A percentile compares a stretch with the other conserved stretches of the same genome.
Evolutionary conservation across 2,888 invertebrate genomes (phyloP).

Genomic region (Galerucella nymphaeae): DNA sequence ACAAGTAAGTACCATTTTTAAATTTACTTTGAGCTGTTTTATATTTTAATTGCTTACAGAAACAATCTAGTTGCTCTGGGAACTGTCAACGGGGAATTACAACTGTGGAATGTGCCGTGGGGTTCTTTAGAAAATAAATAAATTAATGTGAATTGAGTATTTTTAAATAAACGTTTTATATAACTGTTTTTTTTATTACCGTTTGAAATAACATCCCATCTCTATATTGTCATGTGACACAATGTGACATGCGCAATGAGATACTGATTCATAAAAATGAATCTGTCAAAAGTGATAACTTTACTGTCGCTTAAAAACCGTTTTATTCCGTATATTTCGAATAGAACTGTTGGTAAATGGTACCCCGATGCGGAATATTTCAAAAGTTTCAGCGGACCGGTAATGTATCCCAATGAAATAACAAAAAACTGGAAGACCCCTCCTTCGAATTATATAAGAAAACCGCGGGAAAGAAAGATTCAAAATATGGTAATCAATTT

Average conservation of each 20-base stretch:
- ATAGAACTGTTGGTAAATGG: conserved; percentile 64
- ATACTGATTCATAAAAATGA: conserved; percentile 18
- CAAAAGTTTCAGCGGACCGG: conserved; percentile 68
- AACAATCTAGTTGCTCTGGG: conserved; percentile 58
- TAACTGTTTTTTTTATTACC: background rate
- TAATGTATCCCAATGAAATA: conserved; percentile 69
- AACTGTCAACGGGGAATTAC: conserved; percentile 57
- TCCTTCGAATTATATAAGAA: conserved; percentile 32
- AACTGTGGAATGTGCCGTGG: conserved; percentile 63
- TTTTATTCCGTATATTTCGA: background rate
- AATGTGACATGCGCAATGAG: background rate
- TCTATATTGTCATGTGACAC: no score
- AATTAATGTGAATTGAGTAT: background rate
- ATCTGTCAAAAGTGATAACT: conserved; percentile 28
- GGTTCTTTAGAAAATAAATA: conserved; percentile 37
- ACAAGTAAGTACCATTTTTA: conserved; percentile 44
- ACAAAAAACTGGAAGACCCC: conserved; percentile 54
- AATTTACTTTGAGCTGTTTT: background rate
- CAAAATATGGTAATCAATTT: conserved; percentile 71
- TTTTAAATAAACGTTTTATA: background rate
- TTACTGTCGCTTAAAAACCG: background rate
- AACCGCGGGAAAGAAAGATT: conserved; percentile 43
- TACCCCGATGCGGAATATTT: conserved; percentile 74
- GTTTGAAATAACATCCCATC: background rate
- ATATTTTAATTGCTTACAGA: conserved; percentile 51